Evolutionary conservation across 2,888 invertebrate species (phyloP).

Genomic region (Proisotoma minuta): DNA sequence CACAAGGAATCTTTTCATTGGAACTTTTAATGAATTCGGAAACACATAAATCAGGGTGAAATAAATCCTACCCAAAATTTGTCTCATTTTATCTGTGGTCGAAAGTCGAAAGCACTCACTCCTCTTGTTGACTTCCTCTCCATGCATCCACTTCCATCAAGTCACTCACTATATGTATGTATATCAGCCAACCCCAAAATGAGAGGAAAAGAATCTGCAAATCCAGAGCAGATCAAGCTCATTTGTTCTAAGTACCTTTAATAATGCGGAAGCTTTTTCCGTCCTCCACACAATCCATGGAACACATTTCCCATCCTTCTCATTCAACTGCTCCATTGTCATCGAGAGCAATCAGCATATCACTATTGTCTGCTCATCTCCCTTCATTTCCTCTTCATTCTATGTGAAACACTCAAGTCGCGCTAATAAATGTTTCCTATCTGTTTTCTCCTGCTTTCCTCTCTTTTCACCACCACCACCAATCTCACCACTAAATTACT

Average conservation of each 20-base stretch:
- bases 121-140: slow-evolving; percentile 12
- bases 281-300: background rate
- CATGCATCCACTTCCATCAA: too few relatives aligned
- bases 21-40: too few relatives aligned
- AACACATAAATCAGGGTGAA: too few relatives aligned
- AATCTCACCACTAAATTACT: background rate
- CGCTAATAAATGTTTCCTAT: slow-evolving; percentile 19
- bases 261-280: background rate
- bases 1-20: too few relatives aligned
- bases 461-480: background rate
- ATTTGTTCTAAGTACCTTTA: slow-evolving; percentile 16
- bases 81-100: background rate
- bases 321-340: slow-evolving; percentile 1
- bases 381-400: slow-evolving; percentile 12
- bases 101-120: too few relatives aligned
- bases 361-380: slow-evolving; percentile 16
- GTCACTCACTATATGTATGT: too few relatives aligned
- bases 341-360: slow-evolving; percentile 16
- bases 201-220: background rate
- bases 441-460: slow-evolving; percentile 11
- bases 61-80: too few relatives aligned
- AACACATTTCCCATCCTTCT: background rate
- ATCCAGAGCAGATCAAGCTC: slow-evolving; percentile 12
- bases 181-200: background rate
- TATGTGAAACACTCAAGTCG: background rate